Conservation (phyloP, 2,888 invertebrate genomes). For the Lomographa bimaculata region DNA sequence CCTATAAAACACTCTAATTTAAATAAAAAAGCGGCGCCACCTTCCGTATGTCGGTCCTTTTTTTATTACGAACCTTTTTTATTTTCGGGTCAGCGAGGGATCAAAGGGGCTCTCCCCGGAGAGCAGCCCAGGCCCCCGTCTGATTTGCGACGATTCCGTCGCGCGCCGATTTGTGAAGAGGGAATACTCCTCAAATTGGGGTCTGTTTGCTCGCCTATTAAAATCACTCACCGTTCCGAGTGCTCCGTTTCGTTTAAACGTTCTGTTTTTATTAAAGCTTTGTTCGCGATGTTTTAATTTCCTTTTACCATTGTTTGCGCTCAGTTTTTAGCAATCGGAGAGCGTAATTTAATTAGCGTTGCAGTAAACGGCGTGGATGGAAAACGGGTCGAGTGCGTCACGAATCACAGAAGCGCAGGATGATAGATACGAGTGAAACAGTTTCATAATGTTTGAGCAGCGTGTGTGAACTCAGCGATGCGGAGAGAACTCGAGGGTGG, state of each 20-base stretch:
- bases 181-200: constrained; percentile 77
- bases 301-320: constrained; percentile 38
- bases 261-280: constrained; percentile 52
- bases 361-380: constrained; percentile 31
- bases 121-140: constrained; percentile 62
- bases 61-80: constrained; percentile 83
- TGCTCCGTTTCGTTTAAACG: constrained; percentile 52
- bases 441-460: constrained; percentile 53
- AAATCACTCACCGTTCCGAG: constrained; percentile 74
- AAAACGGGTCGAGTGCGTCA: constrained; percentile 30
- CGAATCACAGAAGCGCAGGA: constrained; percentile 33
- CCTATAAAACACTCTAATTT: constrained; percentile 84
- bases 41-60: constrained; percentile 83
- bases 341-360: constrained; percentile 34
- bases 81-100: constrained; percentile 83
- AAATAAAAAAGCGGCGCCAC: constrained; percentile 84
- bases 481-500: constrained; percentile 43
- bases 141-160: constrained; percentile 78
- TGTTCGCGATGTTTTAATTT: constrained; percentile 44
- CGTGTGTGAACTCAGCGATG: constrained; percentile 62
- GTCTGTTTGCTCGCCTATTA: constrained; percentile 77
- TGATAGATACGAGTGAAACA: constrained; percentile 47
- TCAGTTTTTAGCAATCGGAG: constrained; percentile 32
- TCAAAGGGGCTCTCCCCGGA: constrained; percentile 80
- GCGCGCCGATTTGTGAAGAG: constrained; percentile 80